Evolutionary conservation across 2,888 invertebrate genomes (phyloP).

Genomic region (Stenolophus ochropezus): DNA sequence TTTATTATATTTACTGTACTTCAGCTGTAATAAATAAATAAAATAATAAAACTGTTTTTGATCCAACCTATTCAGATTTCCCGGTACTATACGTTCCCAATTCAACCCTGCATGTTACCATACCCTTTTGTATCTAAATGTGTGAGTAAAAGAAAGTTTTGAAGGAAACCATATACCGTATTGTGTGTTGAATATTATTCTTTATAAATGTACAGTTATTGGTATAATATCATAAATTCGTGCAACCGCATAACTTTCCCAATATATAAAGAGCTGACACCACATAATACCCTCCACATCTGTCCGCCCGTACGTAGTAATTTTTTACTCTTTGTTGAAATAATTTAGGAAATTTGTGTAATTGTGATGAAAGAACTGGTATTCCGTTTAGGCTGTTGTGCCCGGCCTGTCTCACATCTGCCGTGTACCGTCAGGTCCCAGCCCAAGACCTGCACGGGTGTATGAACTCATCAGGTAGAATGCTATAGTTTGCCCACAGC

Average conservation of each 20-base stretch:
- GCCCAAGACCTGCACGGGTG: conserved; percentile 31
- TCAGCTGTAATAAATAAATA: too few species aligned
- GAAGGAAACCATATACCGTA: too few species aligned
- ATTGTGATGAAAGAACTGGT: conserved; percentile 59
- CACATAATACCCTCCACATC: background rate
- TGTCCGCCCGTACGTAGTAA: background rate
- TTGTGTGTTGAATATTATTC: background rate
- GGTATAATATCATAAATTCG: background rate
- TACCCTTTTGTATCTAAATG: too few species aligned
- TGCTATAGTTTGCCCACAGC: conserved; percentile 21
- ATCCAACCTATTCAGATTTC: too few species aligned
- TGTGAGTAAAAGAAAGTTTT: too few species aligned
- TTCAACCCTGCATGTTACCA: too few species aligned
- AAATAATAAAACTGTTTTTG: too few species aligned
- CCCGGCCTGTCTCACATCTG: conserved; percentile 41
- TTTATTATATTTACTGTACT: too few species aligned
- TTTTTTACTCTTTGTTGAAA: conserved; percentile 57
- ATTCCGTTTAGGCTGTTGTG: conserved; percentile 42
- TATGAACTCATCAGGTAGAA: conserved; percentile 40
- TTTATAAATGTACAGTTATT: background rate
- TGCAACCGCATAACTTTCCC: conserved; percentile 14
- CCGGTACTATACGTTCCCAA: too few species aligned
- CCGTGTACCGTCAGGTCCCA: background rate
- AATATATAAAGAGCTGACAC: conserved; percentile 13
- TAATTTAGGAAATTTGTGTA: conserved; percentile 57